phyloP scores from a whole-genome alignment of 2,797 vertebrate genomes.

The Melopsittacus undulatus region DNA sequence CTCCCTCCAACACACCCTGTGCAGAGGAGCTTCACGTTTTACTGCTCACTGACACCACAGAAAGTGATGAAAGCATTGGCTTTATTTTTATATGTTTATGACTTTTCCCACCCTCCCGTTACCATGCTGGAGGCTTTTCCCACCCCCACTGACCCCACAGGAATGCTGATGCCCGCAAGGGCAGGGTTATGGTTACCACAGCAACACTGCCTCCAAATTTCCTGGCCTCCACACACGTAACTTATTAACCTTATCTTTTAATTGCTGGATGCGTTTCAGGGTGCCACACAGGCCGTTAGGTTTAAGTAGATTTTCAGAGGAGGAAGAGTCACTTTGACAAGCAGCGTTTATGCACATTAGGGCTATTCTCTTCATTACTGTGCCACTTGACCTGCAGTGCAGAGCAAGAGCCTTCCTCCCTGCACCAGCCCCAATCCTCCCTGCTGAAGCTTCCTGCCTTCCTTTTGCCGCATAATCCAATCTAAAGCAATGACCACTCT shows the following conservation, averaged over 20 bases:
- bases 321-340: constrained; percentile 31
- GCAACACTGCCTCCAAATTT: constrained; percentile 33
- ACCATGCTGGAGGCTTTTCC: background rate
- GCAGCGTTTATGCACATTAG: background rate
- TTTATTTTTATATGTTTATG: constrained; percentile 51
- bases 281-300: constrained; percentile 21
- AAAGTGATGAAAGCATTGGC: background rate
- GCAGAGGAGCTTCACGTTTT: constrained; percentile 10
- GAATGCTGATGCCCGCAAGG: constrained; percentile 21
- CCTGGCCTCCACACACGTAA: background rate
- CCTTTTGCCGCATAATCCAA: background rate
- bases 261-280: constrained; percentile 40
- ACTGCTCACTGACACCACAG: background rate
- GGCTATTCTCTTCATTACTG: background rate
- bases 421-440: background rate
- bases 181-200: constrained; percentile 37
- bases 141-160: constrained; percentile 15
- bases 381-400: background rate
- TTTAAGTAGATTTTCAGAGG: constrained; percentile 4
- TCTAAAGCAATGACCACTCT: background rate
- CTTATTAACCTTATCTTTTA: constrained; percentile 50
- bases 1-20: background rate
- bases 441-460: background rate
- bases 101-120: constrained; percentile 22
- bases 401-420: background rate